Percentiles rank a stretch among this genome's conserved stretches.
Conservation (phyloP, 2,797 vertebrate genomes). For the Anabas testudineus region DNA sequence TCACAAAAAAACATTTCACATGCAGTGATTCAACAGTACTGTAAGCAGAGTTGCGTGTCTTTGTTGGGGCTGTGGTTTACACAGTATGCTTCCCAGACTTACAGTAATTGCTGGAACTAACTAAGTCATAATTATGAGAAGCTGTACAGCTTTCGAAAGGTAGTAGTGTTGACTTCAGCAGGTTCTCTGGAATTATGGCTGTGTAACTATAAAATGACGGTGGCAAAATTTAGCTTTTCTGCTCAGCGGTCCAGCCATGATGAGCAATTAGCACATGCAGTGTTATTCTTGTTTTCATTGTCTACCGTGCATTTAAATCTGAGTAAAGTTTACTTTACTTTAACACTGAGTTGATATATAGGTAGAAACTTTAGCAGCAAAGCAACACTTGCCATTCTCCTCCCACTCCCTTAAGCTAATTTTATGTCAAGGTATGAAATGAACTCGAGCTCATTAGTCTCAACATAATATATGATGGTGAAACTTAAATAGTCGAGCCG, state of each 20-base stretch:
- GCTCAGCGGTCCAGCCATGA: conserved; percentile 48
- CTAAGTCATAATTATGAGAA: too few species aligned
- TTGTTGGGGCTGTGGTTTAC: background rate
- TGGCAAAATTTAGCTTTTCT: conserved; percentile 48
- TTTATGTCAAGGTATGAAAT: conserved; percentile 51
- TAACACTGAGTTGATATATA: conserved; percentile 6
- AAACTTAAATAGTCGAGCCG: conserved; percentile 63
- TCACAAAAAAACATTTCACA: background rate
- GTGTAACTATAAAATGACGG: conserved; percentile 55
- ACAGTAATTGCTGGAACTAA: too few species aligned
- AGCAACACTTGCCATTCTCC: conserved; percentile 17
- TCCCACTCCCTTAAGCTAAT: conserved; percentile 41
- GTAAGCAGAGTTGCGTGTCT: background rate
- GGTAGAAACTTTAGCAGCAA: conserved; percentile 41
- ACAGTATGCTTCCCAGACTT: background rate
- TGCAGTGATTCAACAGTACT: too few species aligned
- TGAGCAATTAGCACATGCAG: conserved; percentile 57
- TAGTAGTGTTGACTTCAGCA: too few species aligned
- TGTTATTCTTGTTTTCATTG: conserved; percentile 30
- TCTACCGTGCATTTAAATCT: conserved; percentile 25
- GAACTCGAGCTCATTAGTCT: conserved; percentile 50
- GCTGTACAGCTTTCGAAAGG: too few species aligned
- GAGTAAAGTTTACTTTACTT: conserved; percentile 5
- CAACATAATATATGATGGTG: conserved; percentile 44
- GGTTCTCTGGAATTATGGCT: conserved; percentile 25